Base-by-base conservation (phyloP, 2,113 vertebrate species). In the Cichladusa arquata region DNA sequence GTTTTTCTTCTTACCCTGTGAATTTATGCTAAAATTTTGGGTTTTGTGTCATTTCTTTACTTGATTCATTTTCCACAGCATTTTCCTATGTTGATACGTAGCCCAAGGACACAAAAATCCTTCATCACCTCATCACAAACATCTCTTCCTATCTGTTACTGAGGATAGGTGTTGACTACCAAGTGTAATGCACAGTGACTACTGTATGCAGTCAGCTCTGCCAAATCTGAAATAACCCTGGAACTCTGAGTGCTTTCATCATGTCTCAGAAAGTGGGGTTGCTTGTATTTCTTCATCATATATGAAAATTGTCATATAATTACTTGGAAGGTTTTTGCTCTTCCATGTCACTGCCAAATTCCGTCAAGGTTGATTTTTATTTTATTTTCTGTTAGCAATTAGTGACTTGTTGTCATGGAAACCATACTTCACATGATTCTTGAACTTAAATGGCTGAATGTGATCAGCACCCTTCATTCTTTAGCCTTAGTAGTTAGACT, bases 371-470 rank as follows among this genome's bases (percentile, higher is more conserved):
- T 98, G 96, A 97, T 97, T 98, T 98, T 98, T 96, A 92, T 90
- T 97, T 97, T 97, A 96, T 96, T 98, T 98, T 97, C 95, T 97
- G 93, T 95, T 97, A 29, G 88, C 97, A 98, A 98, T 98, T 98
- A 98, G 96, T 96, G 95, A 93, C 92, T 98, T 96, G 98, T 98
- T 98, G 98, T 94, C 97, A 97, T 98, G 97, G 98, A 96, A 98
- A 98, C 98, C 93, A 97, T 66, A 88, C 94, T 98, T 98, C 96
- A 96, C 92, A 96, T 95, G 90, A 96, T 98, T 98, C 96, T 97
- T 97, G 97, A 98, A 97, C 97, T 98, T 98, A 96, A 97, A 97
- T 95, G 94, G 71, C 92, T 97, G 96, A 94, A 98, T 97, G 66
- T 96, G 96, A 98, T 98, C 96, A 95, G 78, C 94, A 90, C 58